Percentiles rank a stretch among this genome's conserved stretches.
Conservation (phyloP, 2,797 vertebrate species). For the Manis pentadactyla region DNA sequence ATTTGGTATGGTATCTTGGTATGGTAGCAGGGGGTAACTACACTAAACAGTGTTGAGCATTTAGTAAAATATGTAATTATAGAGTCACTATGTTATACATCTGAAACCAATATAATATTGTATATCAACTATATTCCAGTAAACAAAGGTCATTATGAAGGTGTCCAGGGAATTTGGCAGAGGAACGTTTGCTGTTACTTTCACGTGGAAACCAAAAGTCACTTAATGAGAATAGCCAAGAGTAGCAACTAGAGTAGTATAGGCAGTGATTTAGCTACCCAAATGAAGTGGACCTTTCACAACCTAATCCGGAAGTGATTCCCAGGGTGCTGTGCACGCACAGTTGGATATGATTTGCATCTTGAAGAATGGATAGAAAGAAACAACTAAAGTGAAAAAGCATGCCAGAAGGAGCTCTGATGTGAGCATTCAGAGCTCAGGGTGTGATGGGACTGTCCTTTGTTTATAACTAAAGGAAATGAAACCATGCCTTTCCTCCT, state of each 20-base stretch:
- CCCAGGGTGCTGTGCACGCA: neutral
- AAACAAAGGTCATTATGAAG: neutral
- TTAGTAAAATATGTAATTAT: no score
- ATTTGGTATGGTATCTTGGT: no score
- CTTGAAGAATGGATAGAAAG: neutral
- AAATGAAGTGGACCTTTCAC: neutral
- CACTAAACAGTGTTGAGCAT: no score
- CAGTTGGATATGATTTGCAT: neutral
- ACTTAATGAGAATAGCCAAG: neutral
- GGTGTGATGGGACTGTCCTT: neutral
- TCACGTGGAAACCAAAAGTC: neutral
- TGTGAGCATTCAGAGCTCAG: neutral
- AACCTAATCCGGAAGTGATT: neutral
- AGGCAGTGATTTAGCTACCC: neutral
- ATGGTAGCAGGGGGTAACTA: no score
- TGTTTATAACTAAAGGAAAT: conserved; percentile 36
- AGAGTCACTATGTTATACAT: no score
- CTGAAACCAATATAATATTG: no score
- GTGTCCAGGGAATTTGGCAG: neutral
- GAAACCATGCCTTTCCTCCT: neutral
- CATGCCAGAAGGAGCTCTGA: neutral
- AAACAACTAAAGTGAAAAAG: neutral
- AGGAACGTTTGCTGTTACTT: neutral
- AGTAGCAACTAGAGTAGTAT: neutral
- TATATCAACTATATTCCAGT: no score